Evolutionary conservation across 2,888 invertebrate genomes (phyloP), one percentile per base, ranked within the genome.

Genomic region (Julus scanicus): DNA sequence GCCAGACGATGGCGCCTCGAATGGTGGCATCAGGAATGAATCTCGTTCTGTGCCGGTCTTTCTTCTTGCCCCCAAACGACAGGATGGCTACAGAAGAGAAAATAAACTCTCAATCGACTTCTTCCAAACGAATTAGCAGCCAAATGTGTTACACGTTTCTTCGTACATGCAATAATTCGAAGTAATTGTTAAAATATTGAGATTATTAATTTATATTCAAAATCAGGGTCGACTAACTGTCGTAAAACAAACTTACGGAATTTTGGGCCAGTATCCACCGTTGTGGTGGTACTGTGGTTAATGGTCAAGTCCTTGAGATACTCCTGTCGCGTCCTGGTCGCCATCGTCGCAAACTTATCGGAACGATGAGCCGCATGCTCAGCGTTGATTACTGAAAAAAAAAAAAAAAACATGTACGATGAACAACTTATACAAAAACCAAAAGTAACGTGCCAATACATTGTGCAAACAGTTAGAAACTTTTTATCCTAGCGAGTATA

Each of bases 271-370:
- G 95, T 95, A 91, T 97, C 98, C 20, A 98, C 94, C 2, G 96
- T 94, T 5, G 96, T 95, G 86, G 95, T 94, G 17, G 96, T 95
- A 5, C 96, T 95, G 92, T 96, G 96, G 93, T 97, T 97, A 90
- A 95, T 94, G 48, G 97, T 96, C 91, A 98, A 94, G 93, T 99
- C 99, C 92, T 98, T 98, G 91, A 99, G 94, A 93, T 98, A 98
- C 93, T 98, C 98, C 92, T 98, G 97, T 90, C 98, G 94, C 83
- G 99, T 99, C 91, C 99, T 94, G 13, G 97, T 97, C 15, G 98
- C 98, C 98, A 99, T 98, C 86, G 97, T 97, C 88, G 97, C 96
- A 93, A 99, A 99, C 93, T 99, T 99, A 91, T 98, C 97, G 84
- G 98, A 98, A 90, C 97, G 95, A 92, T 98, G 98, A 15, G 98